phyloP scores from a whole-genome alignment of 2,888 invertebrate species.

The Phalangium opilio region DNA sequence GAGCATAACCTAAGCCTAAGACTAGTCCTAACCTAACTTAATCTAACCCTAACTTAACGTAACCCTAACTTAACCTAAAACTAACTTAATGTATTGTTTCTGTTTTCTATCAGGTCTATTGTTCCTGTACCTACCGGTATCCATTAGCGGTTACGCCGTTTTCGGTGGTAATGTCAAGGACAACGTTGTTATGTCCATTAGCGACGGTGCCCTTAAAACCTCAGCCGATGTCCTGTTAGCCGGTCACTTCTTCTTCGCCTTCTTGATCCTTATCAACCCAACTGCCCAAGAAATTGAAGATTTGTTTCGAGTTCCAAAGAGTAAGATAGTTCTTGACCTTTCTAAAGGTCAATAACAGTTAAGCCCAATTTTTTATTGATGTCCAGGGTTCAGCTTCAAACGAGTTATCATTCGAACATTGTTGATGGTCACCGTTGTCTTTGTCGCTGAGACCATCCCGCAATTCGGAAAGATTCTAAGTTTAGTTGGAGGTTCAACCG shows the following conservation, averaged over 20 bases:
- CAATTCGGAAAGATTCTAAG: constrained; percentile 74
- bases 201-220: constrained; percentile 39
- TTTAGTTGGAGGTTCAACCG: constrained; percentile 65
- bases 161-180: constrained; percentile 52
- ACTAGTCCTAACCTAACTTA: too few relatives aligned
- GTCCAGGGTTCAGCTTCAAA: constrained; percentile 56
- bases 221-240: constrained; percentile 47
- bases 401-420: constrained; percentile 54
- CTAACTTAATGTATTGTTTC: too few relatives aligned
- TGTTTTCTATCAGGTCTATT: constrained; percentile 33
- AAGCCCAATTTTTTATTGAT: constrained; percentile 6
- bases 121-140: constrained; percentile 51
- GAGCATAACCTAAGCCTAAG: too few relatives aligned
- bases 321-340: constrained; percentile 35
- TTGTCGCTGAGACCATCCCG: constrained; percentile 65
- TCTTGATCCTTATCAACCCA: constrained; percentile 53
- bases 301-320: constrained; percentile 49
- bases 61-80: too few relatives aligned
- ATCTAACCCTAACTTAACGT: too few relatives aligned
- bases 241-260: constrained; percentile 47
- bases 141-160: constrained; percentile 46
- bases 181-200: constrained; percentile 53
- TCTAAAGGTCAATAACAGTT: background rate
- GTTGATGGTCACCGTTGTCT: constrained; percentile 50
- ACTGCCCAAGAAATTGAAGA: constrained; percentile 66